Conservation (phyloP, 2,888 invertebrate genomes). For the Cantharis lateralis region DNA sequence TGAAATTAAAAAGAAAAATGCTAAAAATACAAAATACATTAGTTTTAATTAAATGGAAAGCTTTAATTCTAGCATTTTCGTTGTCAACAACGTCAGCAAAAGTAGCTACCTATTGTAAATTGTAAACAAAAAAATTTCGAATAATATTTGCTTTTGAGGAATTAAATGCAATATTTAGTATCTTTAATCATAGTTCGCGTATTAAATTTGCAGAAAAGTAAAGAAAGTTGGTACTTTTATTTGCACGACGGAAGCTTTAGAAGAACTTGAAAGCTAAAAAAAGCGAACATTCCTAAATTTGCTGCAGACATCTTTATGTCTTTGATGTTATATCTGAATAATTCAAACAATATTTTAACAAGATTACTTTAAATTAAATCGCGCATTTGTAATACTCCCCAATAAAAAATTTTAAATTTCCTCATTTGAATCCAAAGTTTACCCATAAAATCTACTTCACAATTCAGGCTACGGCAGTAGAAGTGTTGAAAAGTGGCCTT, state of each 20-base stretch:
- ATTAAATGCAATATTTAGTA: background rate
- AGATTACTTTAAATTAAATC: background rate
- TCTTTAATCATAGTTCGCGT: background rate
- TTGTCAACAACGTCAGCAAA: background rate
- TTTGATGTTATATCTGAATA: background rate
- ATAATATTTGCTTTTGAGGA: background rate
- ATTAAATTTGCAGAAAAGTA: background rate
- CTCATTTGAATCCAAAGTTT: slow-evolving; percentile 20
- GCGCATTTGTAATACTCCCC: background rate
- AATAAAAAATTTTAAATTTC: slow-evolving; percentile 12
- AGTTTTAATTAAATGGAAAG: background rate
- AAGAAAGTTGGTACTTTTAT: background rate
- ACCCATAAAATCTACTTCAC: slow-evolving; percentile 31
- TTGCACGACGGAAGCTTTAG: background rate
- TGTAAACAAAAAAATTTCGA: background rate
- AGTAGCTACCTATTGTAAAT: background rate
- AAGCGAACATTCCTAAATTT: background rate
- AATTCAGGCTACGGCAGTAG: slow-evolving; percentile 41
- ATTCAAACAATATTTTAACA: background rate
- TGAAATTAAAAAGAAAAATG: background rate
- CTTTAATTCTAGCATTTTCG: background rate
- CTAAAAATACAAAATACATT: background rate
- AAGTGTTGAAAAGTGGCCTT: slow-evolving; percentile 45
- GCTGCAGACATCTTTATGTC: background rate
- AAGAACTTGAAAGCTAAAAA: background rate